A percentile compares a stretch with the other conserved stretches of the same genome.
Evolutionary conservation across 1,140 invertebrate genomes (phyloP).

Genomic region (Delia radicum): DNA sequence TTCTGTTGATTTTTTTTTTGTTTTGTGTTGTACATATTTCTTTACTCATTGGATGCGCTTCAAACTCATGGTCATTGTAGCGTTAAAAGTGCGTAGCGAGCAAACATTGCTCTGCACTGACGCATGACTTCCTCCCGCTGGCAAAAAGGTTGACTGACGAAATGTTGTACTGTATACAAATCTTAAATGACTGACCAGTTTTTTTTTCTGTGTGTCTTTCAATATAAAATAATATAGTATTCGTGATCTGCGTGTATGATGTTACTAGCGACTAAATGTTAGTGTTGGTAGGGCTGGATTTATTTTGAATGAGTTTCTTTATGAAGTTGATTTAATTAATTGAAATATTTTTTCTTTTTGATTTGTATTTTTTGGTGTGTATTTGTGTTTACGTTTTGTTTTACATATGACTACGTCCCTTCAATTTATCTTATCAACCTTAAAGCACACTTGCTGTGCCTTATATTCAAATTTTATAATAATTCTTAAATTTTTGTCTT

Average conservation of each 20-base stretch:
- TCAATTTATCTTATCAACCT: background rate
- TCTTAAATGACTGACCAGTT: background rate
- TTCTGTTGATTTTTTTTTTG: background rate
- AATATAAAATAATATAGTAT: background rate
- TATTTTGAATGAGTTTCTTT: background rate
- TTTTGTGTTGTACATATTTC: background rate
- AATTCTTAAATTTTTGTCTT: too few relatives aligned
- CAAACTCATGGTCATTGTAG: background rate
- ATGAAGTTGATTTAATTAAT: background rate
- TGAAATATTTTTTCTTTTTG: background rate
- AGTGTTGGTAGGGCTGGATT: too few relatives aligned
- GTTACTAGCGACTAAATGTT: too few relatives aligned
- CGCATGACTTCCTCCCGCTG: constrained; percentile 15
- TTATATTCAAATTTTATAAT: background rate
- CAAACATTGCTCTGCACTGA: background rate
- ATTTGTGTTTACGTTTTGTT: background rate
- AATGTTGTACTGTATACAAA: background rate
- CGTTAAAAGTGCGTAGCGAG: constrained; percentile 19
- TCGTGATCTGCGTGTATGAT: background rate
- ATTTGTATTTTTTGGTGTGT: background rate
- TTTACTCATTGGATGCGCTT: background rate
- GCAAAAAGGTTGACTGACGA: constrained; percentile 11
- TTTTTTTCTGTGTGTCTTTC: background rate
- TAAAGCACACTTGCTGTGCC: background rate
- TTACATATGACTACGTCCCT: background rate